A percentile compares a stretch with the other conserved stretches of the same genome.
These are phyloP conservation scores for Agonopterix heracliana DNA, from an alignment of 2,888 invertebrate species.

Conservation along the genomic window DNA sequence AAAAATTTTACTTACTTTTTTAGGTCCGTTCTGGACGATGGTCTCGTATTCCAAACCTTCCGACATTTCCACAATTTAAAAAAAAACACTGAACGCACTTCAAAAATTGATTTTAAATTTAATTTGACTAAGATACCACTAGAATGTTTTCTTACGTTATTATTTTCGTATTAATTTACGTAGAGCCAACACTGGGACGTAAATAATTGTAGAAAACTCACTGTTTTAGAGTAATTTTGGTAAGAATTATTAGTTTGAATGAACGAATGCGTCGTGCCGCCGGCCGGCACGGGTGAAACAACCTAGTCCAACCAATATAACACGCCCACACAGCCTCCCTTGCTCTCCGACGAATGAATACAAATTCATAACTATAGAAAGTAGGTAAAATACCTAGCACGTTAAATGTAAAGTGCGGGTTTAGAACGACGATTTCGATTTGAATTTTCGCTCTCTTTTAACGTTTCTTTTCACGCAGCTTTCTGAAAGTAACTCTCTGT, in stretches of 20 bases:
- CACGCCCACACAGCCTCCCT: slow-evolving; percentile 69
- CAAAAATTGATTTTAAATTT: slow-evolving; percentile 20
- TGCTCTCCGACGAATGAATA: slow-evolving; percentile 53
- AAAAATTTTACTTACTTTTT: slow-evolving; percentile 72
- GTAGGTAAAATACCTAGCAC: slow-evolving; percentile 30
- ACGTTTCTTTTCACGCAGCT: slow-evolving; percentile 8
- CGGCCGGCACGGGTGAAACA: slow-evolving; percentile 56
- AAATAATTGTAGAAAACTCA: neutral
- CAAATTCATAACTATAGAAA: slow-evolving; percentile 43
- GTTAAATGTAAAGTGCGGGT: slow-evolving; percentile 34
- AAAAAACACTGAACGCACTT: slow-evolving; percentile 46
- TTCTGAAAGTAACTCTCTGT: neutral
- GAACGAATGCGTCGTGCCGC: slow-evolving; percentile 44
- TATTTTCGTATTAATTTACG: slow-evolving; percentile 6
- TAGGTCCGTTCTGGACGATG: slow-evolving; percentile 78
- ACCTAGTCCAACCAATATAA: slow-evolving; percentile 40
- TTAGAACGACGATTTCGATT: slow-evolving; percentile 34
- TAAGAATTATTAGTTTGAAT: slow-evolving; percentile 44
- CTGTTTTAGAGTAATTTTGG: slow-evolving; percentile 29
- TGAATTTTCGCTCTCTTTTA: slow-evolving; percentile 7
- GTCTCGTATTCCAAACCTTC: slow-evolving; percentile 80
- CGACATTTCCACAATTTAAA: slow-evolving; percentile 62
- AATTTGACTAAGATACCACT: slow-evolving; percentile 36
- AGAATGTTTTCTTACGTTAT: slow-evolving; percentile 13
- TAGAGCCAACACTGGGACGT: neutral